phyloP scores from a whole-genome alignment of 2,797 vertebrate genomes.

The Pseudotriccus pelzelni region DNA sequence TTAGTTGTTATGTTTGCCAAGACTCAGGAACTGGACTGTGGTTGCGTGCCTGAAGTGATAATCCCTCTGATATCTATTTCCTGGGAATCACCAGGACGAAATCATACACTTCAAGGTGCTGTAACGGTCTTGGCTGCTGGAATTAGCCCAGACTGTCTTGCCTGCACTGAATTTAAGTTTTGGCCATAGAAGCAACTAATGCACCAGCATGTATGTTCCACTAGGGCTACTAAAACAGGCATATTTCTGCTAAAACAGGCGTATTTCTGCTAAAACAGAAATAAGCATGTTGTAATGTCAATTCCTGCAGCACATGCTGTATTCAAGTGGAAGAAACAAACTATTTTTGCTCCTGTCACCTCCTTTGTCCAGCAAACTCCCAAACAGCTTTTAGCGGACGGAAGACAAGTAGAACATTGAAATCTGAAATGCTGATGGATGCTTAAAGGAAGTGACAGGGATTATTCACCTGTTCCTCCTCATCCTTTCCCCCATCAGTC shows the following conservation, averaged over 20 bases:
- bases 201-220: not conserved
- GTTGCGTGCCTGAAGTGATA: not conserved
- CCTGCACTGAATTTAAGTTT: not conserved
- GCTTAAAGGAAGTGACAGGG: not conserved
- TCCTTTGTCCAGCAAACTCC: not conserved
- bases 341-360: not conserved
- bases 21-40: not conserved
- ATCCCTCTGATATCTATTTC: not conserved
- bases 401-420: not conserved
- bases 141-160: not conserved
- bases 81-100: not conserved
- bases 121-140: fast-evolving
- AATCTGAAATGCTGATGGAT: not conserved
- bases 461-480: not conserved
- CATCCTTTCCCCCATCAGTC: not conserved
- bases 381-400: not conserved
- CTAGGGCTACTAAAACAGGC: too few species aligned
- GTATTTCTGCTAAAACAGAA: not conserved
- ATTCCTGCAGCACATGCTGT: not conserved
- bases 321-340: not conserved
- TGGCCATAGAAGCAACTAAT: not conserved
- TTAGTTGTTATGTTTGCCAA: not conserved
- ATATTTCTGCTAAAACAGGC: too few species aligned
- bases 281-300: not conserved
- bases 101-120: not conserved